Conservation (phyloP, 2,113 vertebrate species). For the Pycnonotus jocosus region DNA sequence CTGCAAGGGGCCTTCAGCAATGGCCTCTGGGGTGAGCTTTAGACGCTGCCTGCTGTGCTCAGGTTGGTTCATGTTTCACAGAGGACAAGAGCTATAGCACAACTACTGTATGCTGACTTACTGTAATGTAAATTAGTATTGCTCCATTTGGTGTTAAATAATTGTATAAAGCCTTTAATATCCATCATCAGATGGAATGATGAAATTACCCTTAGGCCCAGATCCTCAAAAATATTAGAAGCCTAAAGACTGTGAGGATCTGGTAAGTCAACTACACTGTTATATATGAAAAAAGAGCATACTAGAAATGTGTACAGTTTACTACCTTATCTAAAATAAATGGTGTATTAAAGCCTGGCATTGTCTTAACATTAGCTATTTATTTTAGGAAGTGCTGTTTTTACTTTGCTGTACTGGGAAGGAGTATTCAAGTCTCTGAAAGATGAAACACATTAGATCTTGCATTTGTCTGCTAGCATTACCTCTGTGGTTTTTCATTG, state of each 20-base stretch:
- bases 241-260: background rate
- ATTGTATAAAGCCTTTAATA: background rate
- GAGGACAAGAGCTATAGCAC: background rate
- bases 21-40: background rate
- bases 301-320: background rate
- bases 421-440: background rate
- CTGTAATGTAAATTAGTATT: background rate
- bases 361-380: background rate
- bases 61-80: background rate
- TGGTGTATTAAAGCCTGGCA: background rate
- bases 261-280: background rate
- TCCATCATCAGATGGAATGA: background rate
- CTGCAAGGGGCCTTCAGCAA: background rate
- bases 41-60: background rate
- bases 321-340: conserved; percentile 4
- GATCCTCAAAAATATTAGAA: background rate
- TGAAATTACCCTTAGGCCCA: background rate
- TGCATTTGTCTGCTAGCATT: background rate
- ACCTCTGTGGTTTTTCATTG: background rate
- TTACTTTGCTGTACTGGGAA: background rate
- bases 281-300: background rate
- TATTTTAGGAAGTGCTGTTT: background rate
- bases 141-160: background rate
- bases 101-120: background rate
- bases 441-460: background rate